These are phyloP conservation scores for Iselma pallidipennis DNA, from an alignment of 2,888 invertebrate species.

Conservation along the genomic window DNA sequence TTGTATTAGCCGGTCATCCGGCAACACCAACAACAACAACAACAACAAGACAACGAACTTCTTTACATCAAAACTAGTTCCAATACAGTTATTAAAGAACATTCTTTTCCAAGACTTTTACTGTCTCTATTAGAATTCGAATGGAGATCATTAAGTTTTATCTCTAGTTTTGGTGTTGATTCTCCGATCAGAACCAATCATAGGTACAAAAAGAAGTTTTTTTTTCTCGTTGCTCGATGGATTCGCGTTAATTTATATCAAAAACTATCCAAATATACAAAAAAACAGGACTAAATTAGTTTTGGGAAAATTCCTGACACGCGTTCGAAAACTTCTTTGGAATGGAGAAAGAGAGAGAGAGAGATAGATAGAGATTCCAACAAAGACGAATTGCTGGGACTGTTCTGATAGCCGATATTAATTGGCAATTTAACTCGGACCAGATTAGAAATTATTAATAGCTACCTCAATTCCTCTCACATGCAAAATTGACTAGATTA, in stretches of 20 bases:
- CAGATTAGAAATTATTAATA: neutral
- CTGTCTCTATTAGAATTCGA: constrained; percentile 15
- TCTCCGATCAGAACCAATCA: constrained; percentile 20
- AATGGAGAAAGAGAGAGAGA: no score
- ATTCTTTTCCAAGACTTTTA: constrained; percentile 11
- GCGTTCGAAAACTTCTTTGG: neutral
- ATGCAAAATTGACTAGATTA: no score
- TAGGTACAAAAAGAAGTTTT: no score
- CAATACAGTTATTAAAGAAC: no score
- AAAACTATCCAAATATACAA: no score
- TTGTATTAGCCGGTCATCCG: no score
- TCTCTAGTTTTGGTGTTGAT: constrained; percentile 25
- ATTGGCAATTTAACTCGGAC: neutral
- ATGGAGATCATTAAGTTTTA: constrained; percentile 26
- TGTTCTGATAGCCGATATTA: neutral
- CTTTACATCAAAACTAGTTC: neutral
- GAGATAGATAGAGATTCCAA: no score
- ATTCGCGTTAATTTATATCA: neutral
- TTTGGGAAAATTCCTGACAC: neutral
- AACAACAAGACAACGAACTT: neutral
- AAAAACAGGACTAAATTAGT: neutral
- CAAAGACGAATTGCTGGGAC: neutral
- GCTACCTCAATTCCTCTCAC: no score
- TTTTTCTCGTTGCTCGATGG: no score
- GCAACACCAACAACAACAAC: no score